Percentiles rank a stretch among this genome's conserved stretches.
phyloP scores from a whole-genome alignment of 2,113 vertebrate genomes.

The Tachysurus fulvidraco region DNA sequence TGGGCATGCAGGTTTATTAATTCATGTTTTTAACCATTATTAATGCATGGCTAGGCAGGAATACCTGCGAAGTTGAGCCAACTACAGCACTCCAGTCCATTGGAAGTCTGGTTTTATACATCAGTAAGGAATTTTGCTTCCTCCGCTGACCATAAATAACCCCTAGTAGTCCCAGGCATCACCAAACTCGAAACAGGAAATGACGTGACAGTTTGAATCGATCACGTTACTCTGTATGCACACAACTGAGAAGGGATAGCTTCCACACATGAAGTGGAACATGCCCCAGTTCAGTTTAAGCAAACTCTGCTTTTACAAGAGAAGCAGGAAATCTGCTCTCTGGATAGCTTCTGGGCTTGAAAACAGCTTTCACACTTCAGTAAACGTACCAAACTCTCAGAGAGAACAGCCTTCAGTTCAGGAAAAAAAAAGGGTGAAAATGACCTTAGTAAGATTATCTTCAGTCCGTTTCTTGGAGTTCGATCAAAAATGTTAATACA shows the following conservation, averaged over 20 bases:
- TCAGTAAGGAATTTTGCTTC: not conserved
- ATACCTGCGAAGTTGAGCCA: not conserved
- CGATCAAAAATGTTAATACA: not conserved
- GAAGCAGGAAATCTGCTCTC: not conserved
- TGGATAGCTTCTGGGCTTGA: not conserved
- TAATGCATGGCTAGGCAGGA: not conserved
- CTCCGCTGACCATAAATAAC: not conserved
- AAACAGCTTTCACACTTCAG: not conserved
- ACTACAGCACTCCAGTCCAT: not conserved
- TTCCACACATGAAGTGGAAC: not conserved
- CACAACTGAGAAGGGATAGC: not conserved
- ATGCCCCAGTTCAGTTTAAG: not conserved
- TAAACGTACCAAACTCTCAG: not conserved
- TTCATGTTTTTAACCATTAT: not conserved
- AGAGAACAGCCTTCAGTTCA: not conserved
- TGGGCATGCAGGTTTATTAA: not conserved
- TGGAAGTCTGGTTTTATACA: not conserved
- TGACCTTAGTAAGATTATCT: not conserved
- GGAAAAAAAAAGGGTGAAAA: not conserved
- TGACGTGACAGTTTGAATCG: not conserved
- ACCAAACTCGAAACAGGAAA: not conserved
- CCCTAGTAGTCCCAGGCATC: not conserved
- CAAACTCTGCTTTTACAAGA: not conserved
- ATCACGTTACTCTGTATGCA: not conserved
- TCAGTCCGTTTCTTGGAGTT: not conserved